phyloP scores from a whole-genome alignment of 2,888 invertebrate species.

The Macrophya annulata region DNA sequence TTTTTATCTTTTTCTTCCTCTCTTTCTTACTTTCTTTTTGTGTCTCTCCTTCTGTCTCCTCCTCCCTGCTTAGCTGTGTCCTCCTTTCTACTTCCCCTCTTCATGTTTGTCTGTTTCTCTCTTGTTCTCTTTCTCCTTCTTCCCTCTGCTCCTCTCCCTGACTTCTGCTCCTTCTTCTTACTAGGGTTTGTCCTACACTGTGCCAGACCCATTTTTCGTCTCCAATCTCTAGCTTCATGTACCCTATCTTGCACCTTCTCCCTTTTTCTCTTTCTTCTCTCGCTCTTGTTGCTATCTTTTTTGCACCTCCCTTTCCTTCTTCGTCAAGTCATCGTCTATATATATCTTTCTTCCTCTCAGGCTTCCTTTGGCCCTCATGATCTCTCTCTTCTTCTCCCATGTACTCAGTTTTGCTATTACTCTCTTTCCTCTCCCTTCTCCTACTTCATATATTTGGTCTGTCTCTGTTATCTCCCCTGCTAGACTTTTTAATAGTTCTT shows the following conservation, averaged over 20 bases:
- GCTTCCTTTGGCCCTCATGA: not conserved
- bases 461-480: not conserved
- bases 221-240: too few species aligned
- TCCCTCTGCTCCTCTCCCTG: not conserved
- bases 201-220: too few species aligned
- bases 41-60: not conserved
- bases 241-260: too few species aligned
- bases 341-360: not conserved
- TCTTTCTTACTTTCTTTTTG: not conserved
- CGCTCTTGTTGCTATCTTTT: not conserved
- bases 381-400: not conserved
- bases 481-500: too few species aligned
- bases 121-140: not conserved
- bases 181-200: too few species aligned
- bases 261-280: too few species aligned
- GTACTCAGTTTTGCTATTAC: not conserved
- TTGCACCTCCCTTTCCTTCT: not conserved
- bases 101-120: not conserved
- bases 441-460: not conserved
- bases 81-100: too few species aligned
- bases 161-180: too few species aligned
- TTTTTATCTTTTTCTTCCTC: conserved; percentile 8
- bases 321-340: not conserved
- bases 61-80: too few species aligned
- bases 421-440: not conserved